phyloP scores from a whole-genome alignment of 2,888 invertebrate species.

The Troides helena region DNA sequence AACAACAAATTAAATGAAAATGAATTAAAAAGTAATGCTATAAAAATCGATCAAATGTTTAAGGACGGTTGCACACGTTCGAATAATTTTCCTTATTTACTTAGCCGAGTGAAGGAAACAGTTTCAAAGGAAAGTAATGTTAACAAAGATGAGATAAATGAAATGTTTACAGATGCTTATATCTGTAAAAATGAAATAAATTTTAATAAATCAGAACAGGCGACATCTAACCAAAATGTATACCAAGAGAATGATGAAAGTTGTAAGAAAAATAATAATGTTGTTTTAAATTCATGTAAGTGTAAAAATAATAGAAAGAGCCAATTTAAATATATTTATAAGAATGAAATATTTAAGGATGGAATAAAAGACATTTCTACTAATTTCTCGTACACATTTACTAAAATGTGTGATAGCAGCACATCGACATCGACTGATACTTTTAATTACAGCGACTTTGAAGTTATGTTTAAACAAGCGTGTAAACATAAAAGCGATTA shows the following conservation, averaged over 20 bases:
- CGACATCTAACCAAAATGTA: background rate
- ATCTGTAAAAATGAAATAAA: background rate
- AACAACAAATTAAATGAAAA: background rate
- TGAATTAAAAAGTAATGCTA: background rate
- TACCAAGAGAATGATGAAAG: background rate
- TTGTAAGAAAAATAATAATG: background rate
- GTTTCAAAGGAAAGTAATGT: background rate
- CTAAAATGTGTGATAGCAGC: background rate
- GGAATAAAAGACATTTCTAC: constrained; percentile 3
- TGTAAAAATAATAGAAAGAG: background rate
- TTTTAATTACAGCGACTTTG: constrained; percentile 1
- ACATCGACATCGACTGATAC: background rate
- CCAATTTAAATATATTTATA: constrained; percentile 17
- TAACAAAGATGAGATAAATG: background rate
- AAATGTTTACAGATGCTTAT: background rate
- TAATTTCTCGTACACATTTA: constrained; percentile 1
- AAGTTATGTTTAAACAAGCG: constrained; percentile 4
- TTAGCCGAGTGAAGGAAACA: background rate
- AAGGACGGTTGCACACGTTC: constrained; percentile 8
- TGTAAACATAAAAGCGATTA: constrained; percentile 10
- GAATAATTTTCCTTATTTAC: constrained; percentile 16
- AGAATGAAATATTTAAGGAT: background rate
- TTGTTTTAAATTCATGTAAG: background rate
- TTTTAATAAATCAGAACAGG: background rate
- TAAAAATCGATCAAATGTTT: constrained; percentile 7